Conservation (phyloP, 1,140 invertebrate genomes). For the Pseudomyrmex sp. region DNA sequence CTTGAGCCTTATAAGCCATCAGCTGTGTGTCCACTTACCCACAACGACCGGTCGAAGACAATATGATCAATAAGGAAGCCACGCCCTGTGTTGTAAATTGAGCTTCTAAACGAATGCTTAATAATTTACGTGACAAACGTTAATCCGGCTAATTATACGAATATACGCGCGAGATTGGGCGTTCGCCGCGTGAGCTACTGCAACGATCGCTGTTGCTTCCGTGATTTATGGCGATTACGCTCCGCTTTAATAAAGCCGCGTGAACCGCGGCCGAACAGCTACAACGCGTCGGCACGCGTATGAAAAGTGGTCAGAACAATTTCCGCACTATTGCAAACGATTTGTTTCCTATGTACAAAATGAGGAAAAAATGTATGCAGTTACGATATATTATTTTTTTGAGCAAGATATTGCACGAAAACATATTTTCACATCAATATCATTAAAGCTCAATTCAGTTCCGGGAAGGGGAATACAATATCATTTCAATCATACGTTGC, state of each 20-base stretch:
- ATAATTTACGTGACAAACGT: constrained; percentile 55
- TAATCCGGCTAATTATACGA: constrained; percentile 24
- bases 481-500: neutral
- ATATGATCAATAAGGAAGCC: constrained; percentile 68
- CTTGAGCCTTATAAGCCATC: constrained; percentile 64
- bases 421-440: neutral
- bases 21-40: constrained; percentile 53
- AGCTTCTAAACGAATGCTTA: constrained; percentile 27
- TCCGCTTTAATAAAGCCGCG: constrained; percentile 21
- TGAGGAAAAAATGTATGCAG: neutral
- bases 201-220: constrained; percentile 4
- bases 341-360: neutral
- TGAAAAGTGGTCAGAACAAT: no score
- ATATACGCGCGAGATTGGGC: constrained; percentile 28
- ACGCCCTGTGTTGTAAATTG: constrained; percentile 45
- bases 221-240: constrained; percentile 44
- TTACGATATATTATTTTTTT: neutral
- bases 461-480: neutral
- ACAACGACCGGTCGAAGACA: constrained; percentile 62
- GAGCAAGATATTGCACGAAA: neutral
- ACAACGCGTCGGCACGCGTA: neutral
- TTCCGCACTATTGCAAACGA: neutral
- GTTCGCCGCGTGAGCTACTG: neutral
- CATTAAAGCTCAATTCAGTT: neutral
- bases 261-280: constrained; percentile 3